Conservation (phyloP, 53 echinoderm and acorn worm genomes). For the Echinometra lucunter region DNA sequence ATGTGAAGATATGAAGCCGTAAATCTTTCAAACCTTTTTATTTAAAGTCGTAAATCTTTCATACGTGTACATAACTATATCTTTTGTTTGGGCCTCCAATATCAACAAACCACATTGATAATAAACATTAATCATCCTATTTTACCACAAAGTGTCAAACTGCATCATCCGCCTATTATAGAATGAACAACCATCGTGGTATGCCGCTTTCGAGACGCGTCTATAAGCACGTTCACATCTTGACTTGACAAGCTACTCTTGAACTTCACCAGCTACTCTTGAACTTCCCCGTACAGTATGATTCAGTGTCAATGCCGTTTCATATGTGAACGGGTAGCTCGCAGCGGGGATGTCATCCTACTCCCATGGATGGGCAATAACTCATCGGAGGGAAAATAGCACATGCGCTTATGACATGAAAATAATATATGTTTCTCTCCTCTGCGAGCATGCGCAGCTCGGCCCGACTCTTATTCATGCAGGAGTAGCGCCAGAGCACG, state of each 20-base stretch:
- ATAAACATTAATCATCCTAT: not conserved
- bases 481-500: not conserved
- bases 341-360: constrained; percentile 51
- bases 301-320: not conserved
- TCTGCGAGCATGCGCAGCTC: constrained; percentile 19
- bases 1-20: no score
- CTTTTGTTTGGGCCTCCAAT: not conserved
- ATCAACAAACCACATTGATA: not conserved
- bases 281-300: not conserved
- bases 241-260: not conserved
- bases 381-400: constrained; percentile 62
- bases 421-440: constrained; percentile 32
- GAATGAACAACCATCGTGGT: not conserved
- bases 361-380: constrained; percentile 56
- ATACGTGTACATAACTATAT: no score
- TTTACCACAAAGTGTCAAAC: not conserved
- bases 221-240: not conserved
- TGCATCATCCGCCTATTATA: not conserved
- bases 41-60: no score
- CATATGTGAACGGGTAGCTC: constrained; percentile 30
- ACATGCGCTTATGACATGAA: constrained; percentile 48
- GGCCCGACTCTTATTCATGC: not conserved
- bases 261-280: not conserved
- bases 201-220: not conserved
- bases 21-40: no score